Conservation (phyloP, 2,797 vertebrate species). For the Amniataba percoides region DNA sequence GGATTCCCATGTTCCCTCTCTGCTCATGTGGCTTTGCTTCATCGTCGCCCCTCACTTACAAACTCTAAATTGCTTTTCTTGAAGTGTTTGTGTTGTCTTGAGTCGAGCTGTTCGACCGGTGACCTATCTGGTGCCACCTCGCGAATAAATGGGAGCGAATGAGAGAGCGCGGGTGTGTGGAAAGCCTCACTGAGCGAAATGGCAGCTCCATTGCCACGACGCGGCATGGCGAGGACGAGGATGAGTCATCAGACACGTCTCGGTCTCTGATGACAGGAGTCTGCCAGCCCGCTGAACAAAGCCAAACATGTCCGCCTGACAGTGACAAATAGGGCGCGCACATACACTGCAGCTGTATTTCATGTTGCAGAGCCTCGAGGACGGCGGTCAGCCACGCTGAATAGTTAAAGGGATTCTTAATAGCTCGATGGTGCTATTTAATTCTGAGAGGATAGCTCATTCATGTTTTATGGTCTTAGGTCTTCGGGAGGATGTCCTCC, state of each 20-base stretch:
- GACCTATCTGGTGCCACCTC: background rate
- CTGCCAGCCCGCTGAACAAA: conserved; percentile 45
- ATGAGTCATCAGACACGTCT: conserved; percentile 47
- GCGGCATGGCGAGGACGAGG: conserved; percentile 1
- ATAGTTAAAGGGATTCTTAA: conserved; percentile 55
- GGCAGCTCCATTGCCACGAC: conserved; percentile 16
- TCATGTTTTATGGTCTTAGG: conserved; percentile 63
- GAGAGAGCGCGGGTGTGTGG: background rate
- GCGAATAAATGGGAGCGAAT: background rate
- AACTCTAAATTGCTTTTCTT: conserved; percentile 9
- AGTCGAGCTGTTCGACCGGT: background rate
- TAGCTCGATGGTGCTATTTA: conserved; percentile 41
- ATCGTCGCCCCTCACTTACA: background rate
- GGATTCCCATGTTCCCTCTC: background rate
- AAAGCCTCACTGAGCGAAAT: conserved; percentile 14
- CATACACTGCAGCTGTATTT: conserved; percentile 34
- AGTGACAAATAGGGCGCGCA: conserved; percentile 40
- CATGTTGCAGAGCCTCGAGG: conserved; percentile 16
- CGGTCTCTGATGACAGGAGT: conserved; percentile 35
- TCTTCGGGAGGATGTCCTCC: conserved; percentile 51
- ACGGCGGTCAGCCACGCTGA: conserved; percentile 25
- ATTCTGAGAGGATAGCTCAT: conserved; percentile 55
- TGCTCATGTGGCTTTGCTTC: background rate
- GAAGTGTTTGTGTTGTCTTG: conserved; percentile 6
- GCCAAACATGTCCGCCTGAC: conserved; percentile 44